Conservation (phyloP, 2,888 invertebrate genomes). For the Octodonta nipae region DNA sequence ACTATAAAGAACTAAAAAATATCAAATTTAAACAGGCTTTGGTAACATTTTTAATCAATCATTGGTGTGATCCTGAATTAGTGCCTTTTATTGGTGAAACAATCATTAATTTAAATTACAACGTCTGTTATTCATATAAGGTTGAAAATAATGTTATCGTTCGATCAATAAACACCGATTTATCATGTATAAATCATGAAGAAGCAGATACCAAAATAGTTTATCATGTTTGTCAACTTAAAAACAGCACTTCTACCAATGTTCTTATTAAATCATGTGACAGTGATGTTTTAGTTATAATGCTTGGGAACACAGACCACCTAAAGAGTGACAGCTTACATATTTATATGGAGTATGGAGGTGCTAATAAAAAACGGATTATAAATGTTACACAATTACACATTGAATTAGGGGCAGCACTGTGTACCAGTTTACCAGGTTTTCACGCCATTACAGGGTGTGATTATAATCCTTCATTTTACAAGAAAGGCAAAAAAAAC, state of each 20-base stretch:
- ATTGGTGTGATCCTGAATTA: conserved; percentile 10
- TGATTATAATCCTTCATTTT: conserved; percentile 4
- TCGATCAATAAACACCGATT: conserved; percentile 5
- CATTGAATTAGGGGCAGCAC: neutral
- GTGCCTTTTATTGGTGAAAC: conserved; percentile 7
- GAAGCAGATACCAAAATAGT: conserved; percentile 11
- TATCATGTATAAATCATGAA: conserved; percentile 8
- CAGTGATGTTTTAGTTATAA: conserved; percentile 1
- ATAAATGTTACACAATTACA: neutral
- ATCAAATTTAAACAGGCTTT: conserved; percentile 14
- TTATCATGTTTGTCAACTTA: conserved; percentile 8
- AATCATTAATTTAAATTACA: conserved; percentile 10
- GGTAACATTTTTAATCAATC: conserved; percentile 11
- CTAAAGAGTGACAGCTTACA: neutral
- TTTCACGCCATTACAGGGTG: neutral
- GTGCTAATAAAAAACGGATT: neutral
- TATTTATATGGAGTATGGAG: conserved; percentile 3
- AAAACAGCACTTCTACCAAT: conserved; percentile 6
- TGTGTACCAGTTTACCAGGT: neutral
- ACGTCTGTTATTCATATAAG: conserved; percentile 11
- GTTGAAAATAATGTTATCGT: conserved; percentile 5
- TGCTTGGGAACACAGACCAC: conserved; percentile 2
- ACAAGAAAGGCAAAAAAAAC: conserved; percentile 6
- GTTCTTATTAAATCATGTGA: conserved; percentile 9
- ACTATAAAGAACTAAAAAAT: conserved; percentile 9